A percentile compares a stretch with the other conserved stretches of the same genome.
Evolutionary conservation across 2,797 vertebrate genomes (phyloP).

Genomic region (Cirrhinus molitorella): DNA sequence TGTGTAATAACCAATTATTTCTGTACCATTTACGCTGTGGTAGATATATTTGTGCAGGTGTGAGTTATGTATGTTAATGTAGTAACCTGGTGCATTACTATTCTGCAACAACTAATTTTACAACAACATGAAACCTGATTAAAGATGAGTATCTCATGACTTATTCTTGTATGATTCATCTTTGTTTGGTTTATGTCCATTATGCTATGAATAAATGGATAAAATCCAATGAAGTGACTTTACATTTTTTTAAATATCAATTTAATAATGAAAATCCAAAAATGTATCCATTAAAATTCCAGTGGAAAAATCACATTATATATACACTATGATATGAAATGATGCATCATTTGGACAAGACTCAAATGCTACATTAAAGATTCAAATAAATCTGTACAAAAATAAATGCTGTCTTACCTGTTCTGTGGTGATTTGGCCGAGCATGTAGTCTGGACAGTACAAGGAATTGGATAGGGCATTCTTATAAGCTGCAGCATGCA

Average conservation of each 20-base stretch:
- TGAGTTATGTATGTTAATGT: no score
- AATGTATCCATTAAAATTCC: no score
- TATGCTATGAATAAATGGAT: not conserved
- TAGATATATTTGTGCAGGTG: not conserved
- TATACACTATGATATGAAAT: no score
- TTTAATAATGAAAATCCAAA: not conserved
- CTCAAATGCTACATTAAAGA: not conserved
- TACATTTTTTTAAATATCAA: not conserved
- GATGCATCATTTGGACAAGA: not conserved
- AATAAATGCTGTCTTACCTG: conserved; percentile 76
- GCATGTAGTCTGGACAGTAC: conserved; percentile 91
- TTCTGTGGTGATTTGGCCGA: conserved; percentile 88
- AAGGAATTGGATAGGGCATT: conserved; percentile 91
- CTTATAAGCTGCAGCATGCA: conserved; percentile 91
- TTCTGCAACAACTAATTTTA: not conserved
- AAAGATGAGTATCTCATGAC: not conserved
- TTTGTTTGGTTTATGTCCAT: not conserved
- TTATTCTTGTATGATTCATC: not conserved
- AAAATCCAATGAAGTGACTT: not conserved
- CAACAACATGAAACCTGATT: not conserved
- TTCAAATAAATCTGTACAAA: not conserved
- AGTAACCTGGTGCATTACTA: not conserved
- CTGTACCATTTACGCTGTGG: not conserved
- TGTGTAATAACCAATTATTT: not conserved
- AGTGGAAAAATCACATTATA: no score